Evolutionary conservation across 2,888 invertebrate species (phyloP).

Genomic region (Acanthopleura granulata): DNA sequence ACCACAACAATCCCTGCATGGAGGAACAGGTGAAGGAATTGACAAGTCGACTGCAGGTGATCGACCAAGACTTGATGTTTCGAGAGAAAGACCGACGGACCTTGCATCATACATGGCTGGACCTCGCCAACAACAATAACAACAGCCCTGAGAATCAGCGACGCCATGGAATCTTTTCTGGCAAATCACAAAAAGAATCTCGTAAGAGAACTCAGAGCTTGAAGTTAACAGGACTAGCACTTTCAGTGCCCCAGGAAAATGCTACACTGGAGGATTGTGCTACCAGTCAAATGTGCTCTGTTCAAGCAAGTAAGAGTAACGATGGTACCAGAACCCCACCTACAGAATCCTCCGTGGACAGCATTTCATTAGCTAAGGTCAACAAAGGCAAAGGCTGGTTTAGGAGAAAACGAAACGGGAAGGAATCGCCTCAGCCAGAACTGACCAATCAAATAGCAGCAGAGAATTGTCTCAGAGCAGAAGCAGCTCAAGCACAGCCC

Average conservation of each 20-base stretch:
- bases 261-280: not conserved
- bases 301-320: not conserved
- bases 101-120: not conserved
- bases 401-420: not conserved
- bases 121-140: not conserved
- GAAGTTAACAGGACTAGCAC: not conserved
- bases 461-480: not conserved
- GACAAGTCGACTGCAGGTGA: slow-evolving; percentile 40
- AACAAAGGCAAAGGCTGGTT: not conserved
- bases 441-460: not conserved
- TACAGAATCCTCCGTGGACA: not conserved
- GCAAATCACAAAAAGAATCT: not conserved
- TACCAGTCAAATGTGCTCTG: not conserved
- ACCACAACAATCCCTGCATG: slow-evolving; percentile 29
- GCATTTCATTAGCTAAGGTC: not conserved
- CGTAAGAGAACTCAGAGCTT: not conserved
- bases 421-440: not conserved
- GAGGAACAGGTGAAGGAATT: slow-evolving; percentile 47
- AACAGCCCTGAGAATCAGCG: not conserved
- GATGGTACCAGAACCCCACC: not conserved
- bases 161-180: not conserved
- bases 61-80: slow-evolving; percentile 36
- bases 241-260: not conserved
- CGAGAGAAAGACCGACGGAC: not conserved
- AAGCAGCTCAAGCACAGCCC: not conserved